A percentile compares a stretch with the other conserved stretches of the same genome.
These are phyloP conservation scores for Trichomycterus rosablanca DNA, from an alignment of 2,113 vertebrate genomes.

Conservation along the genomic window DNA sequence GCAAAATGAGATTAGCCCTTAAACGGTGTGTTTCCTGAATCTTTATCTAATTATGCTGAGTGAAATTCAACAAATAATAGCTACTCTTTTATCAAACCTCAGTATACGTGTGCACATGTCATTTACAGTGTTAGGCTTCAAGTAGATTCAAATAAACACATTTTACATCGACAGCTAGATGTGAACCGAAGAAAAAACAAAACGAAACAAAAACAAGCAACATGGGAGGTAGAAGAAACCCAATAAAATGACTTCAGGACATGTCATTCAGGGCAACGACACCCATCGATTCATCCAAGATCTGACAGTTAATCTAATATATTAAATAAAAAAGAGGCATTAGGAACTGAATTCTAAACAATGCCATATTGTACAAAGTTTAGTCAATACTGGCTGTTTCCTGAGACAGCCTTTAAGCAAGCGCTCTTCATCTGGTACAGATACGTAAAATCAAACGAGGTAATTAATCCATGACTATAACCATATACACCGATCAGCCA, in stretches of 20 bases:
- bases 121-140: conserved; percentile 81
- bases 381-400: conserved; percentile 34
- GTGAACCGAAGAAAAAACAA: conserved; percentile 51
- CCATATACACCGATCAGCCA: too few species aligned
- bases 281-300: conserved; percentile 40
- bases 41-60: conserved; percentile 70
- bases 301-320: conserved; percentile 29
- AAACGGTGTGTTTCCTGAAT: conserved; percentile 78
- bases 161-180: conserved; percentile 67
- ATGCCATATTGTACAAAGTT: conserved; percentile 21
- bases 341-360: conserved; percentile 15
- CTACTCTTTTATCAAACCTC: conserved; percentile 60
- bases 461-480: neutral
- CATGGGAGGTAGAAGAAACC: conserved; percentile 78
- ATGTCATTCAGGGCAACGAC: conserved; percentile 61
- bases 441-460: conserved; percentile 2
- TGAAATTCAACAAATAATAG: conserved; percentile 58
- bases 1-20: conserved; percentile 80
- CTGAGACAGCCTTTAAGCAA: conserved; percentile 34
- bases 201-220: conserved; percentile 67
- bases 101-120: conserved; percentile 69
- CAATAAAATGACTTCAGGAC: conserved; percentile 50
- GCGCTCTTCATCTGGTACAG: neutral
- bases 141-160: conserved; percentile 73
- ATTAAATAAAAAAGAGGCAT: conserved; percentile 16